Conservation (phyloP, 1,140 invertebrate species). For the Heliothis subflexa region DNA sequence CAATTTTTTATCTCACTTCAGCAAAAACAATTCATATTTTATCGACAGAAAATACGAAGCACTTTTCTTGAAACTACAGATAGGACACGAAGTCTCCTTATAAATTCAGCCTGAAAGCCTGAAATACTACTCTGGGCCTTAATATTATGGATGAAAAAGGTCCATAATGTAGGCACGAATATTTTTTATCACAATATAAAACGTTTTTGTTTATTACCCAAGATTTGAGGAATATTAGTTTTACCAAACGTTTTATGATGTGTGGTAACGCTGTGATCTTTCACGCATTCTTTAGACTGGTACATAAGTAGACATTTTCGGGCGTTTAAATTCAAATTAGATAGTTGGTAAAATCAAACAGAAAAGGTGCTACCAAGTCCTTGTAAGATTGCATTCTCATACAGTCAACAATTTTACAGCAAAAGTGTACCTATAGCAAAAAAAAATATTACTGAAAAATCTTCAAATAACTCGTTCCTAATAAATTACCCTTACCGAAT, state of each 20-base stretch:
- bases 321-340: too few relatives aligned
- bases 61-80: slow-evolving; percentile 16
- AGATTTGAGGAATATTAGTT: too few relatives aligned
- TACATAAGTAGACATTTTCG: too few relatives aligned
- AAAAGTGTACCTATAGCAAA: not conserved
- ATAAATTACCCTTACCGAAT: slow-evolving; percentile 37
- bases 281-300: too few relatives aligned
- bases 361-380: too few relatives aligned
- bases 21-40: slow-evolving; percentile 16
- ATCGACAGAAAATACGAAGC: slow-evolving; percentile 17
- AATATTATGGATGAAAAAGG: not conserved
- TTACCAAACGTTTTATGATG: too few relatives aligned
- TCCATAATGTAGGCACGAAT: not conserved
- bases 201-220: not conserved
- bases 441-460: not conserved
- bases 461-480: not conserved
- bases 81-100: slow-evolving; percentile 30
- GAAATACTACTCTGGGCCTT: not conserved
- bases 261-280: too few relatives aligned
- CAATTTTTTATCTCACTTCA: slow-evolving; percentile 19
- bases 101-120: slow-evolving; percentile 34
- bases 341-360: not conserved
- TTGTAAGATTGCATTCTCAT: too few relatives aligned
- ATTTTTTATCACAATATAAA: not conserved
- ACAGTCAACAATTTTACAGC: not conserved